Percentiles rank a stretch among this genome's conserved stretches.
Evolutionary conservation across 2,888 invertebrate species (phyloP).

Genomic region (Cantharis lateralis): DNA sequence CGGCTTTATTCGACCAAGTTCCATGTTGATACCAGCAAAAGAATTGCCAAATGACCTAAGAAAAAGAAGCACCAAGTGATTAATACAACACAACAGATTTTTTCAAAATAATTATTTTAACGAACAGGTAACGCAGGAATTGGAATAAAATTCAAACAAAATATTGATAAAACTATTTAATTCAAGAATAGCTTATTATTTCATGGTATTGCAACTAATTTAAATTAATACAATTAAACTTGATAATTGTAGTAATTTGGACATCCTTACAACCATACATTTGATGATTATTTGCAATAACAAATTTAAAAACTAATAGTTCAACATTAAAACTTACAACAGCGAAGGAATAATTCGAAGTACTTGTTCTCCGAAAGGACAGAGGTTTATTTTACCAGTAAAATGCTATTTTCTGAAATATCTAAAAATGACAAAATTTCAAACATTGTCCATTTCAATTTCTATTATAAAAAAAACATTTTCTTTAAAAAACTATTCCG

Average conservation of each 20-base stretch:
- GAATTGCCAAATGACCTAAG: no score
- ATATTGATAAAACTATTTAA: not conserved
- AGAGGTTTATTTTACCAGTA: not conserved
- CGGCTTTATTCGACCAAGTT: no score
- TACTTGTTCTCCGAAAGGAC: not conserved
- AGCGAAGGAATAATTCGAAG: conserved; percentile 4
- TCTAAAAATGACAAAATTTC: not conserved
- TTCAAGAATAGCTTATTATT: not conserved
- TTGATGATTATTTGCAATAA: not conserved
- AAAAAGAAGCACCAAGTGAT: not conserved
- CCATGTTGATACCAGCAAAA: no score
- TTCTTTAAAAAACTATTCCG: conserved; percentile 30
- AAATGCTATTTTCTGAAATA: not conserved
- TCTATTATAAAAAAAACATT: conserved; percentile 17
- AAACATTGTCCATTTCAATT: not conserved
- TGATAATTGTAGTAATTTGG: not conserved
- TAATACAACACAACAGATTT: no score
- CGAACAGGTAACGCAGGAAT: not conserved
- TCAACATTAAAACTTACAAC: not conserved
- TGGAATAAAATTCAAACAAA: not conserved
- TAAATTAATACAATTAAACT: conserved; percentile 24
- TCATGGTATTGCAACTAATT: conserved; percentile 18
- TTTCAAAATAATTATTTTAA: no score
- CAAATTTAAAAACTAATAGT: conserved; percentile 2
- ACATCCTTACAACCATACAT: not conserved